Conservation (phyloP, 1,140 invertebrate genomes). For the Ceratosolen solmsi region DNA sequence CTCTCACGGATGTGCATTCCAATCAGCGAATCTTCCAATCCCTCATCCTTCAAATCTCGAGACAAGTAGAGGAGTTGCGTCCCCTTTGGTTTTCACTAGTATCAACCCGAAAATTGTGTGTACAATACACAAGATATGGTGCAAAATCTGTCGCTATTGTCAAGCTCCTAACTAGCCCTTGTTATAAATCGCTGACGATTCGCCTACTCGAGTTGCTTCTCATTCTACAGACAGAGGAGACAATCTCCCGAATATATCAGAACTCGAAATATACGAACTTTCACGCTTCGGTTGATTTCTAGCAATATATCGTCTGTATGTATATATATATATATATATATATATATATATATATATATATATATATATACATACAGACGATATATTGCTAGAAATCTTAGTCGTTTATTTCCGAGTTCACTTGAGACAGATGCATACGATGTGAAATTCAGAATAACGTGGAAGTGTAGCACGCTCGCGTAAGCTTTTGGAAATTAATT, state of each 20-base stretch:
- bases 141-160: slow-evolving; percentile 72
- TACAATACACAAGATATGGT: slow-evolving; percentile 61
- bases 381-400: slow-evolving; percentile 42
- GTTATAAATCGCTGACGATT: slow-evolving; percentile 64
- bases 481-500: slow-evolving; percentile 17
- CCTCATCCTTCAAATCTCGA: not conserved
- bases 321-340: no score
- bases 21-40: not conserved
- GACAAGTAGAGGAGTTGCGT: slow-evolving; percentile 23
- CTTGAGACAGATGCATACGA: not conserved
- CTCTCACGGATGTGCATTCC: slow-evolving; percentile 28
- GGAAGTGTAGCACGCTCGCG: not conserved
- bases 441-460: slow-evolving; percentile 22
- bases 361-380: no score
- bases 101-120: slow-evolving; percentile 56
- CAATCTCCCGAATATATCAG: slow-evolving; percentile 13
- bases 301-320: slow-evolving; percentile 4
- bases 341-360: no score
- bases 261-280: slow-evolving; percentile 5
- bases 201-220: slow-evolving; percentile 28
- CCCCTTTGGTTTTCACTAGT: slow-evolving; percentile 47
- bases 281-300: slow-evolving; percentile 26
- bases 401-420: slow-evolving; percentile 42
- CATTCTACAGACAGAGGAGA: not conserved
- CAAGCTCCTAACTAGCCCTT: slow-evolving; percentile 70